phyloP scores from a whole-genome alignment of 2,888 invertebrate species.

The Eudemis profundana region DNA sequence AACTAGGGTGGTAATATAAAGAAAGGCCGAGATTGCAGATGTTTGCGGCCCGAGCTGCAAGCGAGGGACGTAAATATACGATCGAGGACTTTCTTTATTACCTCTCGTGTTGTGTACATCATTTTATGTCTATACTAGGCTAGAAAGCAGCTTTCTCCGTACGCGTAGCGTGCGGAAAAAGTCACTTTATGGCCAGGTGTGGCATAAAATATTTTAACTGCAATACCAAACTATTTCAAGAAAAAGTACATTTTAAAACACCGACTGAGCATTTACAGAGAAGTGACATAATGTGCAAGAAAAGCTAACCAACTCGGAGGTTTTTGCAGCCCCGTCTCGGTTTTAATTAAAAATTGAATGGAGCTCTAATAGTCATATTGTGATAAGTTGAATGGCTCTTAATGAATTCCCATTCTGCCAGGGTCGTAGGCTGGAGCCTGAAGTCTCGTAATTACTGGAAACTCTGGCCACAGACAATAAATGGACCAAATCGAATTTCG shows the following conservation, averaged over 20 bases:
- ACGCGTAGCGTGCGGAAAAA: no score
- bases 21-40: no score
- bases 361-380: conserved; percentile 78
- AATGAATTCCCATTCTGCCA: conserved; percentile 80
- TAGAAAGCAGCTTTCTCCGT: no score
- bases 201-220: no score
- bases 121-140: no score
- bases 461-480: conserved; percentile 55
- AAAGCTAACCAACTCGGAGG: conserved; percentile 19
- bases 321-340: conserved; percentile 50
- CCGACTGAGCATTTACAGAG: not conserved
- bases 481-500: not conserved
- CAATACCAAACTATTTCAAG: not conserved
- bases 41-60: no score
- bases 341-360: conserved; percentile 78
- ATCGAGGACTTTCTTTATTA: no score
- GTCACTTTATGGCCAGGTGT: no score
- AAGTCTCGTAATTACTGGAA: conserved; percentile 75
- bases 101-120: no score
- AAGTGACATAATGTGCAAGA: conserved; percentile 13
- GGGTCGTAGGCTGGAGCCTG: conserved; percentile 69
- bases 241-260: not conserved
- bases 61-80: no score
- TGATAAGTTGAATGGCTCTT: conserved; percentile 80
- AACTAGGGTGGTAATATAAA: no score